phyloP scores from a whole-genome alignment of 2,113 vertebrate species.

The Nerophis lumbriciformis region DNA sequence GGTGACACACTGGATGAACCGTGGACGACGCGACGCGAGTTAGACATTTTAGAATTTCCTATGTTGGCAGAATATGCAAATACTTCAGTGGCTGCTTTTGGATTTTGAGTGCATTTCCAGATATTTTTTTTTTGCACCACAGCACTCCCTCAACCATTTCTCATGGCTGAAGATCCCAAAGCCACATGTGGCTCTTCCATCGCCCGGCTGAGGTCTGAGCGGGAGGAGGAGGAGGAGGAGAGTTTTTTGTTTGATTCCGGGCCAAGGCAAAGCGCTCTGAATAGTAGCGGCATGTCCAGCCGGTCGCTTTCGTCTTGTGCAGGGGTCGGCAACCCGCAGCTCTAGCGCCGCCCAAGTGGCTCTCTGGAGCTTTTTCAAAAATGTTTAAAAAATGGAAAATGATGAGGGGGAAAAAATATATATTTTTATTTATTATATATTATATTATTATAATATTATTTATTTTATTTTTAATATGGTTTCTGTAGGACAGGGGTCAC shows the following conservation, averaged over 20 bases:
- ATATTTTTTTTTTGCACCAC: background rate
- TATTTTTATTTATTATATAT: too few species aligned
- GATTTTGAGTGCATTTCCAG: slow-evolving; percentile 4
- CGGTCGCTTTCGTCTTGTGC: background rate
- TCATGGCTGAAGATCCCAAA: slow-evolving; percentile 1
- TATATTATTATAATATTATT: too few species aligned
- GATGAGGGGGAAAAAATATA: too few species aligned
- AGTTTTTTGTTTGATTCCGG: too few species aligned
- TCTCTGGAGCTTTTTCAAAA: too few species aligned
- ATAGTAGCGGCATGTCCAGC: background rate
- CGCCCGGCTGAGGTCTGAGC: background rate
- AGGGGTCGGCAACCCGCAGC: too few species aligned
- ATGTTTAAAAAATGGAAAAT: too few species aligned
- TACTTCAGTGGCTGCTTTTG: background rate
- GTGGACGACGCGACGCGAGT: background rate
- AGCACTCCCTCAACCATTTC: background rate
- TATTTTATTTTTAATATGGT: too few species aligned
- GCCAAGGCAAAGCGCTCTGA: background rate
- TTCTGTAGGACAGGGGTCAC: too few species aligned
- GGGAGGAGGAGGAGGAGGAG: too few species aligned
- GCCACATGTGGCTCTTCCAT: slow-evolving; percentile 10
- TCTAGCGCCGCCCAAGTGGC: too few species aligned
- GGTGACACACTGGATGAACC: background rate
- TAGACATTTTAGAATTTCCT: background rate
- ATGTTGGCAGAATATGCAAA: slow-evolving; percentile 1